These are phyloP conservation scores for Lophura nycthemera DNA, from an alignment of 2,113 vertebrate species.

Conservation along the genomic window DNA sequence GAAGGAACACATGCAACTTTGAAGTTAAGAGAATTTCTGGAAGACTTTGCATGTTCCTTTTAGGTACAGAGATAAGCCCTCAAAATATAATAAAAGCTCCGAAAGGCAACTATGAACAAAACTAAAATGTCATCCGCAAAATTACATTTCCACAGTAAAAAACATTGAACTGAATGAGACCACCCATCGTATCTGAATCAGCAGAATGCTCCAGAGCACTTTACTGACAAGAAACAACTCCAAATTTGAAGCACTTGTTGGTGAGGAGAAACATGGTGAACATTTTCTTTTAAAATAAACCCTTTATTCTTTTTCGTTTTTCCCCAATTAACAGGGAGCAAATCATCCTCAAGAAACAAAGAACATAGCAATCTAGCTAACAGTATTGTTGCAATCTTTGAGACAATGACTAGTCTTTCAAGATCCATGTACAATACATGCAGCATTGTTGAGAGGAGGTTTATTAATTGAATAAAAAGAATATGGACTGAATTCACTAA, in stretches of 20 bases:
- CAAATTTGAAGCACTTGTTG: not conserved
- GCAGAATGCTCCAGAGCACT: constrained; percentile 4
- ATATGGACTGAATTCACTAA: constrained; percentile 7
- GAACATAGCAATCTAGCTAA: constrained; percentile 57
- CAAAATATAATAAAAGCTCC: not conserved
- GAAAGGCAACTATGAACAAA: not conserved
- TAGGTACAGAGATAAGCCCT: not conserved
- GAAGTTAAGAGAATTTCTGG: not conserved
- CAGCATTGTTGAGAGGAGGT: constrained; percentile 42
- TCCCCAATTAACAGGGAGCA: constrained; percentile 47
- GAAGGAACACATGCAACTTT: not conserved
- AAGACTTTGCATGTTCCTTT: not conserved
- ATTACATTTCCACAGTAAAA: not conserved
- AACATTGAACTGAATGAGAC: not conserved
- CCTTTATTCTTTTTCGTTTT: constrained; percentile 24
- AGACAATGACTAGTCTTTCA: constrained; percentile 64
- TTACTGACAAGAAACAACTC: not conserved
- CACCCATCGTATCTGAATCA: not conserved
- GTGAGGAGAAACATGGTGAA: not conserved
- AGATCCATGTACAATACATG: constrained; percentile 63
- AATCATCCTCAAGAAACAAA: constrained; percentile 68
- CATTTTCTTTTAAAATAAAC: constrained; percentile 22
- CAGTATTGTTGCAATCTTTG: constrained; percentile 71
- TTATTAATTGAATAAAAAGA: constrained; percentile 59
- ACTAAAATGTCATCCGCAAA: not conserved